phyloP scores from a whole-genome alignment of 2,113 vertebrate genomes.

The Tenebrosternarchus preto region DNA sequence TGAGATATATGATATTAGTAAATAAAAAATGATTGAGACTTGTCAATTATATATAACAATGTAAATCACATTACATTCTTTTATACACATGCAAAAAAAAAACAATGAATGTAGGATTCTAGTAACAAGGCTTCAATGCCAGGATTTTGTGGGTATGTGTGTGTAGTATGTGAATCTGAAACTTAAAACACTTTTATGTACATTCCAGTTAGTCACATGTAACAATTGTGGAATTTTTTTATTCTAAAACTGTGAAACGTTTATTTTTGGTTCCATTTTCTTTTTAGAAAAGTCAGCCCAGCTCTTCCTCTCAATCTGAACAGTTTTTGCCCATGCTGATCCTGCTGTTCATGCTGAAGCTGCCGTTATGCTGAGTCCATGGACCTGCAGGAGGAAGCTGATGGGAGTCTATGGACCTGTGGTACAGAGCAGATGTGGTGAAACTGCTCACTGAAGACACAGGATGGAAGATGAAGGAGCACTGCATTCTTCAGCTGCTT shows the following conservation, averaged over 20 bases:
- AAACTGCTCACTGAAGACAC: conserved; percentile 47
- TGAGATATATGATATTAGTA: conserved; percentile 46
- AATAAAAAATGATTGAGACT: conserved; percentile 1
- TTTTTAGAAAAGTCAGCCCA: background rate
- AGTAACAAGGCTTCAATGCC: background rate
- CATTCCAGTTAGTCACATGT: too few relatives aligned
- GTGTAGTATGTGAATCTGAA: background rate
- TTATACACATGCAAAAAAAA: too few relatives aligned
- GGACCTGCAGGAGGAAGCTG: too few relatives aligned
- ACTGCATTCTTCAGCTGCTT: too few relatives aligned
- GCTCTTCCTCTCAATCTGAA: background rate
- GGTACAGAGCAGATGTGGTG: conserved; percentile 24
- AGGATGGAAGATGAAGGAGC: conserved; percentile 38
- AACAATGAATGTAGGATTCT: too few relatives aligned
- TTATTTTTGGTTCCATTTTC: background rate
- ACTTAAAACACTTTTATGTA: background rate
- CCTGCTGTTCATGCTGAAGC: conserved; percentile 49
- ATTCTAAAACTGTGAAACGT: too few relatives aligned
- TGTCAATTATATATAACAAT: too few relatives aligned
- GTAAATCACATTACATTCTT: too few relatives aligned
- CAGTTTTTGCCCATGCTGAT: conserved; percentile 55
- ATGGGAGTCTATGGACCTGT: conserved; percentile 38
- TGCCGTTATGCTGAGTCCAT: conserved; percentile 30
- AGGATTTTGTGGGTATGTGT: background rate
- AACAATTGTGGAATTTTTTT: too few relatives aligned